Evolutionary conservation across 2,113 vertebrate species (phyloP).

Genomic region (Tauraco erythrolophus): DNA sequence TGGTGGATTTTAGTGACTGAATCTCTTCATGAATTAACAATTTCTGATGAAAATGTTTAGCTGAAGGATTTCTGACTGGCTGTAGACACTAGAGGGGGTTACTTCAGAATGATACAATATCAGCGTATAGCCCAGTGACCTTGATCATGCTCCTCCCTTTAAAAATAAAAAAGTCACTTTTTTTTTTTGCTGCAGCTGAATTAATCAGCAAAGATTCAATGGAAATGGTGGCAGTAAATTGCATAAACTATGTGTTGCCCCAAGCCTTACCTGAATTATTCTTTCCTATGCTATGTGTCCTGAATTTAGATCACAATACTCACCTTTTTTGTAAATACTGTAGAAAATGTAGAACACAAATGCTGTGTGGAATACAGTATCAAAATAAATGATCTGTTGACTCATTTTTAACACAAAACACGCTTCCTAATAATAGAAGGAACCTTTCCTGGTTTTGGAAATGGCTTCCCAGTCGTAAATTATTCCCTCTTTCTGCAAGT

Average conservation of each 20-base stretch:
- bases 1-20: neutral
- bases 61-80: neutral
- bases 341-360: neutral
- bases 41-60: neutral
- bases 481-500: neutral
- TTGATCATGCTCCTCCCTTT: neutral
- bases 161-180: neutral
- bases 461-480: neutral
- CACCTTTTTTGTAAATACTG: neutral
- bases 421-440: neutral
- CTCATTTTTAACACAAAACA: neutral
- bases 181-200: neutral
- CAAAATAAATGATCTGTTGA: neutral
- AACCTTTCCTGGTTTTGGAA: neutral
- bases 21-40: neutral
- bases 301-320: neutral
- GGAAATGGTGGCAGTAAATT: neutral
- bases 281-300: neutral
- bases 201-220: neutral
- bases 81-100: neutral
- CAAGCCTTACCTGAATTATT: neutral
- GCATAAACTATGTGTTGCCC: neutral
- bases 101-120: neutral
- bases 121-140: neutral
- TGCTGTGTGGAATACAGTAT: neutral